Evolutionary conservation across 2,113 vertebrate species (phyloP), one percentile per base, ranked within the genome.

Genomic region (Otis tarda): DNA sequence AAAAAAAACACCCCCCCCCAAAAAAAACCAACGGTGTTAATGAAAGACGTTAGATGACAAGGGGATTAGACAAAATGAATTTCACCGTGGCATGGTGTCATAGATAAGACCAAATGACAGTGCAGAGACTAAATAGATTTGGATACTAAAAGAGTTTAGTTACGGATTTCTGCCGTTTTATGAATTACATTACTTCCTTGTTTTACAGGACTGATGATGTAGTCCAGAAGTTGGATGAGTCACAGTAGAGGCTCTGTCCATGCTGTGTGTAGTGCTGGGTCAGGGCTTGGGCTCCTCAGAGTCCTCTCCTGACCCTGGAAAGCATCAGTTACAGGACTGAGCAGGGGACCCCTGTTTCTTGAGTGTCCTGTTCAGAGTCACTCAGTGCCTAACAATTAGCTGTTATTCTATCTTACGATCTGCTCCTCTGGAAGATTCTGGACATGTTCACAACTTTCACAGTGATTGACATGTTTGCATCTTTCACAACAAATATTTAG

Each of bases 201-300:
- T 39, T 67, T 2, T 4, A 37, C 3, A 39, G 17, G 47, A 60
- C 14, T 50, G 28, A 55, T 0, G 3, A 13, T 1, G 1, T 16
- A 1, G 21, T 41, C 24, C 33, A 30, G 41, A 84, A 71, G 3
- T 9, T 67, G 10, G 11, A 12, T 3, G 2, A 21, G 4, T 71
- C 52, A 22, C 19, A 4, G 7, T 47, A 71, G 12, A 25, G 8
- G 4, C 7, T 91, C 15, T 3, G 47, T 56, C 31, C 9, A 50
- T 10, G 3, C 5, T 80, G 35, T 56, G 3, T 39, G 13, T 28
- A n/a, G 7, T 39, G 3, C 24, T 50, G 13, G n/a, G 3, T 12
- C 22, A 41, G 27, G 17, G 31, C 25, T 14, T 65, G 37, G 30
- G 7, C 21, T 55, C 12, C 1, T 2, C 70, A 20, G 7, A 50